Evolutionary conservation across 1,140 invertebrate genomes (phyloP), one percentile per base, ranked within the genome.

Genomic region (Asbolus verrucosus): DNA sequence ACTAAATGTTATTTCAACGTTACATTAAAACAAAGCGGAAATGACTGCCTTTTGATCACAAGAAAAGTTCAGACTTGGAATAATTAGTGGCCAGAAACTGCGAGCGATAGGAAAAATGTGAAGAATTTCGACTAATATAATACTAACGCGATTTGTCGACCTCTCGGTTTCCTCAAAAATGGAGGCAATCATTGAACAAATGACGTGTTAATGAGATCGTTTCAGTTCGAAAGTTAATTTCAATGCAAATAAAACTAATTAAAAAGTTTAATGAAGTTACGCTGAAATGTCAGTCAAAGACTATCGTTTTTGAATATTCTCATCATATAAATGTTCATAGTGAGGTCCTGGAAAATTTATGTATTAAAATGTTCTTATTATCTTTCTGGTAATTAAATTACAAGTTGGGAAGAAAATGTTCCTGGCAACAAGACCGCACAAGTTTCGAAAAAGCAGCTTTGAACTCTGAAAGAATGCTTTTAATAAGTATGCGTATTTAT

Each of bases 191-290:
- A 65, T 43, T 15, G 21, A 65, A 65, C 36, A 65, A 65, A 65
- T 65, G 62, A 65, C 30, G 38, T 65, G 24, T 65, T 41, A 43
- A 41, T 43, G 38, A 65, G 38, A 65, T 27, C 24, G 62, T 41
- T 24, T 16, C 38, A 65, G 38, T 69, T 69, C 39, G 21, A 50
- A 66, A 69, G 33, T 72, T 72, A 74, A 74, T 74, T 72, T 67
- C 70, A 43, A 72, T 74, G 73, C 70, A 72, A 74, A 72, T 74
- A 74, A 74, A 74, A 74, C 65, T 74, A 74, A 74, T 74, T 74
- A 72, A 74, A 74, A 72, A 74, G 73, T 74, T 74, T 74, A 74
- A 74, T 74, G 71, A 74, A 74, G 62, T 59, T 67, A 60, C 46
- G 50, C 33, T 30, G 30, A 73, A 67, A 74, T 63, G 68, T 73